Conservation (phyloP, 1,140 invertebrate species). For the Drosophila neocordata region DNA sequence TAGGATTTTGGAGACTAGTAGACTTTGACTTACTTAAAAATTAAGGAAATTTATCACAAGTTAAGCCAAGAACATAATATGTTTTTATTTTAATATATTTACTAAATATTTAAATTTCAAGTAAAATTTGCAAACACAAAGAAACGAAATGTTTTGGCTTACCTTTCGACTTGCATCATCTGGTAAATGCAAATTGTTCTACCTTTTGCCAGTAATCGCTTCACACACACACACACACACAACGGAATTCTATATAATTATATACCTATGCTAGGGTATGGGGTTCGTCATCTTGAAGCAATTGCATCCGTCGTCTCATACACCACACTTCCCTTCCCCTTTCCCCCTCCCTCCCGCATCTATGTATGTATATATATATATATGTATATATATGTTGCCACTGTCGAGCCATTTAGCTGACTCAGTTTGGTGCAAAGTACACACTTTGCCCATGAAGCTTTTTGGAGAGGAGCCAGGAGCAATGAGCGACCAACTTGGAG, state of each 20-base stretch:
- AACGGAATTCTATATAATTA: slow-evolving; percentile 14
- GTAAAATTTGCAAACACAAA: background rate
- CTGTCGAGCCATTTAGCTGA: slow-evolving; percentile 12
- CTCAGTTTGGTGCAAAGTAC: slow-evolving; percentile 26
- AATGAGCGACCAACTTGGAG: slow-evolving; percentile 14
- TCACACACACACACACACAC: slow-evolving; percentile 1
- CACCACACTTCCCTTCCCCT: slow-evolving; percentile 5
- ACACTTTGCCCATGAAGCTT: background rate
- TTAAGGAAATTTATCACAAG: no score
- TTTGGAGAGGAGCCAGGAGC: slow-evolving; percentile 23
- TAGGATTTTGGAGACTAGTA: no score
- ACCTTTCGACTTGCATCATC: slow-evolving; percentile 8
- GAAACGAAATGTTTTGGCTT: background rate
- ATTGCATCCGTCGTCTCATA: slow-evolving; percentile 60
- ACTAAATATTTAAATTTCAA: background rate
- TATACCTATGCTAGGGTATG: slow-evolving; percentile 1
- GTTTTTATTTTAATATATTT: no score
- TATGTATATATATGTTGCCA: no score
- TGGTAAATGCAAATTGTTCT: slow-evolving; percentile 14
- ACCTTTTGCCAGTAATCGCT: slow-evolving; percentile 14
- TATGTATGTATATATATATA: no score
- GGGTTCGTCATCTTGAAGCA: slow-evolving; percentile 38
- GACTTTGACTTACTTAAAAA: no score
- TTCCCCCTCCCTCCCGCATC: no score
- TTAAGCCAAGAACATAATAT: no score